Base-by-base conservation (phyloP, 2,797 vertebrate genomes). In the Darevskia mixta region DNA sequence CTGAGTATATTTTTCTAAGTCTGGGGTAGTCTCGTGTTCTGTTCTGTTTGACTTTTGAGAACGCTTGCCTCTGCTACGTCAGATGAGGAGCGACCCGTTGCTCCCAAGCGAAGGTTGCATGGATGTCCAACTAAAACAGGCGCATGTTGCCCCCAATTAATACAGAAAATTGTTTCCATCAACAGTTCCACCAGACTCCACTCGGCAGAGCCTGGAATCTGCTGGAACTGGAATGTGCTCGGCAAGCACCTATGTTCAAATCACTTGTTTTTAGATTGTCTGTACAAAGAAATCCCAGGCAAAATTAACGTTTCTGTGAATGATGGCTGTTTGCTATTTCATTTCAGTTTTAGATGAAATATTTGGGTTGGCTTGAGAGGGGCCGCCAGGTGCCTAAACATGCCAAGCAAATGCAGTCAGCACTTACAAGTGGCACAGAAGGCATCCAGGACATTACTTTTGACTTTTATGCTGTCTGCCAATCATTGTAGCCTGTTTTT, bases 341-440 rank as follows among this genome's bases (percentile, higher is more conserved):
- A 1, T 88, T 95, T 95, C 92, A 93, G 20, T 93, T 95, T 95
- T 93, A 93, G 91, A 89, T 80, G 94, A 93, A 94, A 88, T 96
- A 95, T 96, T 96, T 96, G 93, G 88, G 86, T 95, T 96, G 96
- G 96, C 96, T 93, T 73, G 82, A 90, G 92, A 0, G 8, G 81
- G 86, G 88, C 96, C 95, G 95, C 96, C 95, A 96, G 96, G 96
- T 96, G 95, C 94, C 95, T 95, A 95, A 95, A 96, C 94, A 95
- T 94, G 94, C 92, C 94, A 88, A 95, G 85, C 91, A 91, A 94
- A 93, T 95, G 95, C 87, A 92, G 94, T 96, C 95, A 96, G 94
- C 86, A 83, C 93, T 91, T 95, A 89, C 0, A 86, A 93, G 87
- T 90, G 86, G 5, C 73, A 93, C 89, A 92, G 87, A 88, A 93